Evolutionary conservation across 2,797 vertebrate species (phyloP), one percentile per base, ranked within the genome.

Genomic region (Apogon talboti): DNA sequence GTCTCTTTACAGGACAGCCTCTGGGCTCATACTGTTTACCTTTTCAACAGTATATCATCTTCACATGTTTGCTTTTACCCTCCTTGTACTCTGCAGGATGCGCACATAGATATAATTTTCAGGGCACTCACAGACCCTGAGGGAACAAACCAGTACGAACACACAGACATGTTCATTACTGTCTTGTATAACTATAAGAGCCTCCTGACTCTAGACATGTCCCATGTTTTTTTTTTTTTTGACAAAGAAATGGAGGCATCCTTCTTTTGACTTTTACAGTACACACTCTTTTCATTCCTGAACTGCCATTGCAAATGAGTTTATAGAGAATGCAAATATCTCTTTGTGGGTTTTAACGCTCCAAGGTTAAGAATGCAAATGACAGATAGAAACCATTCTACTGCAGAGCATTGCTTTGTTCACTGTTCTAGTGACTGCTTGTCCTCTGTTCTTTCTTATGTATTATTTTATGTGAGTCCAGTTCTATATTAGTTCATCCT

Each of bases 281-380:
- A 79, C 67, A 7, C 70, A 37, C 69, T 61, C 66, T 55, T 72
- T 51, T 85, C 72, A 62, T 79, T 83, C 81, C 78, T 81, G 66
- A 85, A 90, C 79, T 79, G 71, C 79, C 58, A 87, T 87, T 86
- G 80, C 79, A 92, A 89, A 90, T 85, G 66, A 77, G 67, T 78
- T 50, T 50, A 61, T 67, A 86, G 59, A 76, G 49, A 81, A 89
- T 86, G 85, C 86, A 90, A 91, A 90, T 89, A 69, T 70, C 13
- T 66, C 77, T 76, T 87, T 84, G 83, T 87, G 66, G 61, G 30
- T 78, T 87, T 89, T 79, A 87, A 88, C 43, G 75, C 83, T 84
- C 74, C 44, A 2, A 85, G 83, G 78, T 82, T 54, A 53, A 79
- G 74, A 79, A 89, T 88, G 84, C 77, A 91, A 91, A 88, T 87